phyloP scores from a whole-genome alignment of 1,140 invertebrate genomes.

The Coptotermes formosanus region DNA sequence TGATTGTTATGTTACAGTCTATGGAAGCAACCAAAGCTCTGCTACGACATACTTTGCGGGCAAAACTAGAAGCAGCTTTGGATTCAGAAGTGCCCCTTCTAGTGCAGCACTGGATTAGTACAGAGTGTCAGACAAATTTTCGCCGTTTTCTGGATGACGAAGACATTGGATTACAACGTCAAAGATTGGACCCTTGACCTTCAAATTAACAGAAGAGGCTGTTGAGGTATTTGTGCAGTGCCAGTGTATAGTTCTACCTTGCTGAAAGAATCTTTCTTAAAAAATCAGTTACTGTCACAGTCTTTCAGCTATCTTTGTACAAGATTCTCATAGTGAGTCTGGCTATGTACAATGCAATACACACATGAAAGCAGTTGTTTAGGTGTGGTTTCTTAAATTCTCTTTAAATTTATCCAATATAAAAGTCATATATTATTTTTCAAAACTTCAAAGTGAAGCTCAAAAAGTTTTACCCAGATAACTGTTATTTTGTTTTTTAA shows the following conservation, averaged over 20 bases:
- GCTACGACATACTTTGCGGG: slow-evolving; percentile 53
- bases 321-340: neutral
- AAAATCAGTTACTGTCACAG: neutral
- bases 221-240: neutral
- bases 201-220: neutral
- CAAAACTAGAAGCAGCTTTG: slow-evolving; percentile 55
- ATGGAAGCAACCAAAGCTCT: slow-evolving; percentile 62
- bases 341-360: neutral
- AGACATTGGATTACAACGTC: slow-evolving; percentile 30
- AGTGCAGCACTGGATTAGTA: slow-evolving; percentile 63
- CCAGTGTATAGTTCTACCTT: neutral
- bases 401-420: neutral
- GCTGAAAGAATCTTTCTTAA: neutral
- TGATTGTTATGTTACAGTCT: slow-evolving; percentile 45
- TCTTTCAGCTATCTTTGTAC: neutral
- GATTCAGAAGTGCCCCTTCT: slow-evolving; percentile 60
- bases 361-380: neutral
- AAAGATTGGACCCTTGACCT: slow-evolving; percentile 28
- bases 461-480: neutral
- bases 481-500: neutral
- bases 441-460: neutral
- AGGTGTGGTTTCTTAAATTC: neutral
- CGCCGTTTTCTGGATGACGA: slow-evolving; percentile 29
- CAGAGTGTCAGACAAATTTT: slow-evolving; percentile 56
- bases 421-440: neutral